Percentiles rank a stretch among this genome's conserved stretches.
Evolutionary conservation across 2,797 vertebrate genomes (phyloP).

Genomic region (Melopsittacus undulatus): DNA sequence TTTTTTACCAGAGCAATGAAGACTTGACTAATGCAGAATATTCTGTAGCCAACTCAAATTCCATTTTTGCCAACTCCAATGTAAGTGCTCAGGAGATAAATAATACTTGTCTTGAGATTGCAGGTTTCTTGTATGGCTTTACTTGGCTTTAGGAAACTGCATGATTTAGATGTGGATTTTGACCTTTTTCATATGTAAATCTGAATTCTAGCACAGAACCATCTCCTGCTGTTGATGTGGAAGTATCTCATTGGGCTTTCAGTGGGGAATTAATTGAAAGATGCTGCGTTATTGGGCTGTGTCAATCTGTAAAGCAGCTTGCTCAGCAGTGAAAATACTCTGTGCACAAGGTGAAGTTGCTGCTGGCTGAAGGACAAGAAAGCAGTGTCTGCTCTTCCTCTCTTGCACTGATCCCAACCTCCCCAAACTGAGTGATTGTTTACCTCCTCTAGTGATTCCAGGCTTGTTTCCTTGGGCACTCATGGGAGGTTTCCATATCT

Average conservation of each 20-base stretch:
- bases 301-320: not conserved
- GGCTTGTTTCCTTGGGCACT: not conserved
- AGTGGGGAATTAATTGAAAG: not conserved
- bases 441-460: not conserved
- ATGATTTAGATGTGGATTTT: not conserved
- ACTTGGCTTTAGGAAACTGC: not conserved
- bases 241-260: not conserved
- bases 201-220: not conserved
- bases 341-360: not conserved
- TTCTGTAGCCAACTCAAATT: conserved; percentile 89
- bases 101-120: not conserved
- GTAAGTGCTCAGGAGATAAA: conserved; percentile 79
- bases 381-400: not conserved
- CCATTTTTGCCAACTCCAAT: conserved; percentile 88
- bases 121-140: not conserved
- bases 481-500: not conserved
- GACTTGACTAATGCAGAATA: conserved; percentile 92
- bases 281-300: not conserved
- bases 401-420: accelerated
- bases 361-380: not conserved
- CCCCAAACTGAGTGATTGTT: not conserved
- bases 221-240: not conserved
- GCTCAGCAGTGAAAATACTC: not conserved
- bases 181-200: not conserved
- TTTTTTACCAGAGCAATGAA: conserved; percentile 85